phyloP scores from a whole-genome alignment of 2,797 vertebrate genomes.

The Sebastes reedi region DNA sequence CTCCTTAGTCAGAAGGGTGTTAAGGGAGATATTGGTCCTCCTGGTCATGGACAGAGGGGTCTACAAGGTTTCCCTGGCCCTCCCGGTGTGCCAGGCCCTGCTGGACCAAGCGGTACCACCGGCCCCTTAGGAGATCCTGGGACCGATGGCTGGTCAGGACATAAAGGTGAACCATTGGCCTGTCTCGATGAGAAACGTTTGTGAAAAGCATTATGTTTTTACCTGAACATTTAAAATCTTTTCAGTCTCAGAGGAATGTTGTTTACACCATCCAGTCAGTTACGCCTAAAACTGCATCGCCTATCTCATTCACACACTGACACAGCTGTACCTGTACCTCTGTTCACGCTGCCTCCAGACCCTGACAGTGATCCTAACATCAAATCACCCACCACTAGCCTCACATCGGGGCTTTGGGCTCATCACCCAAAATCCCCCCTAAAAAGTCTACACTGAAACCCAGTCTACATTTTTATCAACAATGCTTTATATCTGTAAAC shows the following conservation, averaged over 20 bases:
- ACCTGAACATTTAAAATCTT: background rate
- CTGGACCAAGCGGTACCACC: constrained; percentile 45
- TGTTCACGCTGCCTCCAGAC: background rate
- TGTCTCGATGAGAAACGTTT: background rate
- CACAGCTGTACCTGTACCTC: background rate
- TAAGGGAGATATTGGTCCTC: constrained; percentile 53
- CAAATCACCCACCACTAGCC: too few species aligned
- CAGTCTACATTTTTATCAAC: background rate
- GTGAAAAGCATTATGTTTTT: background rate
- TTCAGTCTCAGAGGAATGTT: background rate
- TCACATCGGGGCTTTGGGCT: background rate
- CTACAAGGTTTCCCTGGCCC: constrained; percentile 56
- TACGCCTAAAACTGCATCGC: background rate
- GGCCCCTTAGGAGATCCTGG: constrained; percentile 63
- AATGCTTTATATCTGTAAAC: background rate
- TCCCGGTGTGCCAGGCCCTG: constrained; percentile 41
- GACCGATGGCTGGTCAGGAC: constrained; percentile 42
- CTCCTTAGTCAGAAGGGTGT: constrained; percentile 51
- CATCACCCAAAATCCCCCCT: background rate
- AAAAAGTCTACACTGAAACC: background rate
- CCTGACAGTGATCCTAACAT: background rate
- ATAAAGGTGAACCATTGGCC: constrained; percentile 57
- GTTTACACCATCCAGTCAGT: background rate
- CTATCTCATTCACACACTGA: background rate
- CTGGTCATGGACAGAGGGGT: constrained; percentile 56